A percentile compares a stretch with the other conserved stretches of the same genome.
These are phyloP conservation scores for Aurelia aurita complex sp. Pacific DNA, from an alignment of 30 jellyfish, hydroid and myxozoan genomes.

Conservation along the genomic window DNA sequence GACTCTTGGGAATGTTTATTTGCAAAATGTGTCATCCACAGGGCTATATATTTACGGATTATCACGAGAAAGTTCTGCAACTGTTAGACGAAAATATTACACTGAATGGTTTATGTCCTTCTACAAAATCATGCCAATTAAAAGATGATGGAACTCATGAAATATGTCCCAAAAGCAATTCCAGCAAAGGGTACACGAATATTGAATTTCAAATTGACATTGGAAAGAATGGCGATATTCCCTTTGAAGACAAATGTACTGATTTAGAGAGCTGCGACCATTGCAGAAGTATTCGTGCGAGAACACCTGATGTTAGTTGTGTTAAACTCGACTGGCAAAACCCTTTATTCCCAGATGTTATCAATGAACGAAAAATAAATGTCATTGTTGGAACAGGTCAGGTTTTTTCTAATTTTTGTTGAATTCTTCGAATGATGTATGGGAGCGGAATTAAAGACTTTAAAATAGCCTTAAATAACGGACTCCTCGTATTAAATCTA, in stretches of 20 bases:
- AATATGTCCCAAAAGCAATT: neutral
- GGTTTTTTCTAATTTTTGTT: neutral
- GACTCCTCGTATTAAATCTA: no score
- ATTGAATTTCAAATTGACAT: no score
- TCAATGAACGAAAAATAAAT: conserved; percentile 10
- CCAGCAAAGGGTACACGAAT: no score
- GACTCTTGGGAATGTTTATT: conserved; percentile 39
- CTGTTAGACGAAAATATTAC: conserved; percentile 6
- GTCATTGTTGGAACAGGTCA: conserved; percentile 45
- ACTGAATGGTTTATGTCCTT: neutral
- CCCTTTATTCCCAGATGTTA: neutral
- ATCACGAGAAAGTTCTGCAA: conserved; percentile 41
- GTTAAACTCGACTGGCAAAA: conserved; percentile 36
- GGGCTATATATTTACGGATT: conserved; percentile 38
- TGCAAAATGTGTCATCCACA: conserved; percentile 24
- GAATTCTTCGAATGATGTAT: no score
- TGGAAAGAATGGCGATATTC: no score
- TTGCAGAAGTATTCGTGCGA: conserved; percentile 15
- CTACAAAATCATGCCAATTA: no score
- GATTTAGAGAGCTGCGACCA: conserved; percentile 6
- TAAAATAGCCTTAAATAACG: no score
- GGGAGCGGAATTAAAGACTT: no score
- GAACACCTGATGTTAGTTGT: neutral
- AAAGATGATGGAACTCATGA: neutral
- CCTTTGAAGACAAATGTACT: no score